Base-by-base conservation (phyloP, 2,113 vertebrate species). In the Sarotherodon lohbergeri region DNA sequence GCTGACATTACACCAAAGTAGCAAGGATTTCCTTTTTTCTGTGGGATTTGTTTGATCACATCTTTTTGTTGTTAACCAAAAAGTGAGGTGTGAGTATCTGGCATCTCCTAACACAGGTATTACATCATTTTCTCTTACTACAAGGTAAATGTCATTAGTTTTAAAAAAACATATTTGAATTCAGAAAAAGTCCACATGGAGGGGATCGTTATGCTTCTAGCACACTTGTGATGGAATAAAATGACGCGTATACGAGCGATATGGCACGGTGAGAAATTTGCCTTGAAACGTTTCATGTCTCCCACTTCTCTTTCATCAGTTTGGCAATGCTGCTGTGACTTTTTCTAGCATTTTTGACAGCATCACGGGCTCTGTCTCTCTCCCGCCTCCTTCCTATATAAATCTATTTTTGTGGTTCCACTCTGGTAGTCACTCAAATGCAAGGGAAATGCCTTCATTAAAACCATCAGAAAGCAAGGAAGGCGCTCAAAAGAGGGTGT, bases 371-470 rank as follows among this genome's bases (percentile, higher is more conserved):
- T 57, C 17, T 84, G 83, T 81, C 71, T 86, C 66, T 88, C 84
- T 81, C 46, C n/a, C 4, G 27, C 22, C 71, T 59, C 39, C 56
- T 78, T 16, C 39, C 16, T 19, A 17, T 36, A 12, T 82, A 86
- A 7, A 80, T 88, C 66, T 63, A 3, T 83, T 73, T 91, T 54
- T 89, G 34, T 19, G 17, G 34, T 59, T 46, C 34, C 61, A 32
- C 43, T 54, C 87, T 80, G 14, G 83, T 32, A 89, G 86, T 39
- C 34, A 87, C 84, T 90, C 46, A 17, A 82, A 86, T 80, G 57
- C 39, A 79, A 76, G 43, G 43, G 71, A 78, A 94, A 95, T 92
- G 86, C 83, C 89, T 88, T 96, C 95, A 94, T 95, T 94, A 95
- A 94, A 95, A 92, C 87, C 83, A 91, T 93, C 83, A 92, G 46